Evolutionary conservation across 2,888 invertebrate species (phyloP).

Genomic region (Sericinus montela): DNA sequence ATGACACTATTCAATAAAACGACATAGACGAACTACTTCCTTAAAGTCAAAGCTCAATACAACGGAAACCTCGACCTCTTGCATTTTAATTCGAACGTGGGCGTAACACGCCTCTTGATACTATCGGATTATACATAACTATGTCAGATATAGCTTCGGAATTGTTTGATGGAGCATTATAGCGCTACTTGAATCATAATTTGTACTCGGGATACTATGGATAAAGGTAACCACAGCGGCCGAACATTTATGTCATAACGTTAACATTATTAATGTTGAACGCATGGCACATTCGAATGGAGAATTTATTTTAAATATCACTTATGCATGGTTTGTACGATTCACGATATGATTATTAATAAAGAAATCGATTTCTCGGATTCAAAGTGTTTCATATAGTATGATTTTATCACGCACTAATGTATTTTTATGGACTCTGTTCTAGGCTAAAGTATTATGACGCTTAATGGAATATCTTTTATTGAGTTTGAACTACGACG

Average conservation of each 20-base stretch:
- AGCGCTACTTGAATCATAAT: constrained; percentile 11
- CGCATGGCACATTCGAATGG: not conserved
- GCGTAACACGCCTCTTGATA: constrained; percentile 16
- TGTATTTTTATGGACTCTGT: too few species aligned
- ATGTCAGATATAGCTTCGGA: constrained; percentile 15
- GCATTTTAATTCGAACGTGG: constrained; percentile 18
- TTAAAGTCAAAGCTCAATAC: constrained; percentile 31
- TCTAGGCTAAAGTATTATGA: too few species aligned
- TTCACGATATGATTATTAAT: too few species aligned
- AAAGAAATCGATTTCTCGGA: too few species aligned
- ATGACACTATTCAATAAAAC: constrained; percentile 46
- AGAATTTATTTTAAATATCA: not conserved
- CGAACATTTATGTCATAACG: constrained; percentile 9
- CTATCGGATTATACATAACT: constrained; percentile 9
- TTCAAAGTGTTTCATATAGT: too few species aligned
- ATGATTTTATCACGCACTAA: too few species aligned
- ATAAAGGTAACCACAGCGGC: constrained; percentile 8
- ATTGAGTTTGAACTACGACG: too few species aligned
- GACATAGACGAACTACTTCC: constrained; percentile 70
- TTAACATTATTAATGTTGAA: constrained; percentile 10
- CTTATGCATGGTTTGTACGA: too few species aligned
- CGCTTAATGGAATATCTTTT: too few species aligned
- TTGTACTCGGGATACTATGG: constrained; percentile 10
- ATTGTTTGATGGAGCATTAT: constrained; percentile 18
- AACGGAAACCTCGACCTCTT: constrained; percentile 35